Evolutionary conservation across 2,888 invertebrate genomes (phyloP), one percentile per base, ranked within the genome.

Genomic region (Chrysolina haemoptera): DNA sequence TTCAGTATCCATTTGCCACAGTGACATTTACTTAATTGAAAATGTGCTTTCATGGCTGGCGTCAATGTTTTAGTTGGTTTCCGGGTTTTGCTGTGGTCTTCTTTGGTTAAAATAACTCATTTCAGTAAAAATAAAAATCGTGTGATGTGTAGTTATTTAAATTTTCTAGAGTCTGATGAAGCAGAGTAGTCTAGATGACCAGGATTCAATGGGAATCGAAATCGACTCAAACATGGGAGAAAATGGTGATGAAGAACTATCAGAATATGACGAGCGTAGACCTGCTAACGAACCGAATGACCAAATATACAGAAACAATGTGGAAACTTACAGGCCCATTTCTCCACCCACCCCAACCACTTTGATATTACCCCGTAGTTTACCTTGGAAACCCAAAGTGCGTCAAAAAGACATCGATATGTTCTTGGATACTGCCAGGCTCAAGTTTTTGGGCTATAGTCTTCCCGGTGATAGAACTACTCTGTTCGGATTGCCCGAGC

Each of bases 311-410:
- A 83, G 82, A 70, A 85, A 85, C 73, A 85, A 84, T 70, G 73
- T 74, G 53, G 77, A 80, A 9, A 81, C 76, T 59, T 75, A 86
- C 73, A 84, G 86, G 79, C 84, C 86, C 74, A 77, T 78, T 14
- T 82, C 84, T 4, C 83, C 83, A 18, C 80, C 82, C 14, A 75
- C 79, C 20, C 79, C 78, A 12, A 80, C 78, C 68, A 74, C 79
- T 20, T 22, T 82, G 20, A 62, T 76, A 14, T 46, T 83, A 16
- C 82, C 83, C 8, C 81, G 82, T 74, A 93, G 95, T 74, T 90
- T 99, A 78, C 98, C 98, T 0, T 99, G 98, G 98, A 93, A 94
- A 79, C 98, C 98, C 0, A 99, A 99, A 91, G 98, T 98, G n/a
- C 91, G 97, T 4, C 95, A 96, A 84, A 96, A 95, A 88, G 98